These are phyloP conservation scores for Cerastoderma edule DNA, from an alignment of 2,888 invertebrate species.

Conservation along the genomic window DNA sequence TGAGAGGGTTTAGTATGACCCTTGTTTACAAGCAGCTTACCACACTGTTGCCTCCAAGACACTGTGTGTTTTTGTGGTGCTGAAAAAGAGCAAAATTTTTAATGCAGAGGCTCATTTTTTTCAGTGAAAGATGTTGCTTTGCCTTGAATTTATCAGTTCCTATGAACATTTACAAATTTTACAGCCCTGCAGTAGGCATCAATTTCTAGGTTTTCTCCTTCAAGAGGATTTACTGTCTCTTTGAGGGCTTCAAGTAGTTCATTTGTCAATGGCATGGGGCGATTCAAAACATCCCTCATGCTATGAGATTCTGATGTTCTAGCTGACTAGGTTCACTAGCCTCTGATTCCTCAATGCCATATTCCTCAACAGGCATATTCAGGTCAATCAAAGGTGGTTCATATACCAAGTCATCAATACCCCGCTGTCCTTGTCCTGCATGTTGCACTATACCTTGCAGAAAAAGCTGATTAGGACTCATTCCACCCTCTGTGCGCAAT, in stretches of 20 bases:
- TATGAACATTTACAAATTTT: too few species aligned
- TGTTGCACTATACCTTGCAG: background rate
- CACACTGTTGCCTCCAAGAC: too few species aligned
- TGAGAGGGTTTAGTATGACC: too few species aligned
- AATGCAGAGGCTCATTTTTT: too few species aligned
- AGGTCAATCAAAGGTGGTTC: background rate
- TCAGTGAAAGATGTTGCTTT: too few species aligned
- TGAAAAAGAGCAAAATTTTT: too few species aligned
- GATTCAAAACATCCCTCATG: background rate
- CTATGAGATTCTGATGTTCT: background rate
- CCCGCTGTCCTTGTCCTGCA: background rate
- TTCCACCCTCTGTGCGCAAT: slow-evolving; percentile 10
- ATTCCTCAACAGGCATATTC: background rate
- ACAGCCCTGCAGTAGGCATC: background rate
- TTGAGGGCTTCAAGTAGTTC: background rate
- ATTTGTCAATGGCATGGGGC: background rate
- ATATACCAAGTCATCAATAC: background rate
- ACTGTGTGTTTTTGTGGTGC: too few species aligned
- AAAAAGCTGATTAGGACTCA: slow-evolving; percentile 29
- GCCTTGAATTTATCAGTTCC: too few species aligned
- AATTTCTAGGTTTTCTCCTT: background rate
- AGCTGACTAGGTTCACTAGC: background rate
- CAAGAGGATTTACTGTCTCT: slow-evolving; percentile 1
- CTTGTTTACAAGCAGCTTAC: too few species aligned
- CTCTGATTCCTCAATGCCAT: background rate